phyloP scores from a whole-genome alignment of 1,140 invertebrate species.

The Musca vetustissima region DNA sequence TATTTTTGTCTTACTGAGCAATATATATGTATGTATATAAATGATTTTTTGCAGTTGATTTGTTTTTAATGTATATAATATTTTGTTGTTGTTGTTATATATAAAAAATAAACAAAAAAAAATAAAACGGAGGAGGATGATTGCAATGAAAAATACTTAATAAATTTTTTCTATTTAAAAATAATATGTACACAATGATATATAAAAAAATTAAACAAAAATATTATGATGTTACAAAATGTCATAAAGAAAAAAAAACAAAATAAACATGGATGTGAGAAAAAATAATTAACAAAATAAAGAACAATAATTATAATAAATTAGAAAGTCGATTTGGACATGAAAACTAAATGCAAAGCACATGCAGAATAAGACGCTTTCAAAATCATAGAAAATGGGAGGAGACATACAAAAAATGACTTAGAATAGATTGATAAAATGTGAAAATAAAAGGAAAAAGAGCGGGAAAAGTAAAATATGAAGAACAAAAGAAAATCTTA shows the following conservation, averaged over 20 bases:
- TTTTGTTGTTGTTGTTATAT: constrained; percentile 14
- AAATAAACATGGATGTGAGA: background rate
- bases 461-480: background rate
- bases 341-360: background rate
- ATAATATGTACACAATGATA: constrained; percentile 50
- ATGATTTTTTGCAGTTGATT: background rate
- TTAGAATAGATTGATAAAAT: constrained; percentile 36
- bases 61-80: constrained; percentile 11
- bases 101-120: constrained; percentile 17
- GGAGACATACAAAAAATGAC: constrained; percentile 13
- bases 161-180: constrained; percentile 51
- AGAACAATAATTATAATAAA: constrained; percentile 7
- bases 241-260: constrained; percentile 23
- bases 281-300: background rate
- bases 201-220: constrained; percentile 37
- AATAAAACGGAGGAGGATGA: background rate
- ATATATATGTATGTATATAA: background rate
- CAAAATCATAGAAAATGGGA: constrained; percentile 1
- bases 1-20: constrained; percentile 1
- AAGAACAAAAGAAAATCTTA: constrained; percentile 15
- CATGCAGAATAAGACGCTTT: background rate
- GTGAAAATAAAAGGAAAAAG: constrained; percentile 28
- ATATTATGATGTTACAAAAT: constrained; percentile 16
- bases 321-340: background rate
- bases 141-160: constrained; percentile 23